phyloP scores from a whole-genome alignment of 2,113 vertebrate genomes.

The Chelonoidis abingdonii region DNA sequence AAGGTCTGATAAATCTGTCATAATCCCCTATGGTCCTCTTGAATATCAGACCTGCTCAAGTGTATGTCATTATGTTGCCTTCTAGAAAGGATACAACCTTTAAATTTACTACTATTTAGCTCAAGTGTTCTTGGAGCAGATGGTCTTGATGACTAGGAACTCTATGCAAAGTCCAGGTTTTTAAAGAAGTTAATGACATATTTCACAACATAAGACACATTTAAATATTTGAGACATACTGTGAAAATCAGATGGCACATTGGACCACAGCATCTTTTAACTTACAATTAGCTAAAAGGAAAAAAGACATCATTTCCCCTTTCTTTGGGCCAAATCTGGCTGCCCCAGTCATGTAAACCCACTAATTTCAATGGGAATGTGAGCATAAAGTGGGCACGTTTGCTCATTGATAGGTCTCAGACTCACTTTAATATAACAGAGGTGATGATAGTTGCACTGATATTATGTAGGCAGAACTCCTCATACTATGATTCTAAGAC shows the following conservation, averaged over 20 bases:
- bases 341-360: not conserved
- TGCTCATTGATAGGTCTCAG: not conserved
- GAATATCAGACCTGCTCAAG: not conserved
- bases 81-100: not conserved
- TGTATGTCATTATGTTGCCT: not conserved
- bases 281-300: not conserved
- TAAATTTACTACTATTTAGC: not conserved
- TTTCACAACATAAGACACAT: not conserved
- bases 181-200: not conserved
- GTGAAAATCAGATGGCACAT: not conserved
- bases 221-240: not conserved
- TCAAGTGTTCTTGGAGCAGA: not conserved
- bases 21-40: not conserved
- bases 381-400: not conserved
- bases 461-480: not conserved
- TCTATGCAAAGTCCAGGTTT: not conserved
- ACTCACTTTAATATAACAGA: not conserved
- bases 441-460: not conserved
- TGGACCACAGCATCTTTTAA: not conserved
- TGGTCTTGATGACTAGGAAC: not conserved
- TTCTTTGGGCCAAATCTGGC: not conserved
- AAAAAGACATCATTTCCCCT: not conserved
- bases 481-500: fast-evolving
- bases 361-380: not conserved
- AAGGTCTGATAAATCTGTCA: not conserved